Base-by-base conservation (phyloP, 2,797 vertebrate genomes). In the Menidia menidia region DNA sequence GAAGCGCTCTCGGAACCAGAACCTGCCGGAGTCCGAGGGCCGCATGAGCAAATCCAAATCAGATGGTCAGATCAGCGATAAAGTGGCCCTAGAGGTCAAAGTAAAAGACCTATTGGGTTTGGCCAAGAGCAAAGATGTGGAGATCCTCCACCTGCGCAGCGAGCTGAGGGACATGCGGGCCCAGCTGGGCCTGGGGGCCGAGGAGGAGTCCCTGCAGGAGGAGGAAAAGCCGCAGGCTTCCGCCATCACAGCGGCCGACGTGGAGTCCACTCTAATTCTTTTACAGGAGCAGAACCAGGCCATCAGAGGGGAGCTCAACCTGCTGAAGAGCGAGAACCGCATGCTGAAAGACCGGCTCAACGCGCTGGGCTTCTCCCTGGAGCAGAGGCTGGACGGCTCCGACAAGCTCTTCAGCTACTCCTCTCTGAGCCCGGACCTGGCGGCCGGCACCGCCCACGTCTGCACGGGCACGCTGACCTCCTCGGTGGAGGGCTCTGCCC, bases 341-440 rank as follows among this genome's bases (percentile, higher is more conserved):
- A 99, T 99, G 97, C 85, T 99, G 15, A 99, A 99, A 83, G 97
- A 98, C 81, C 94, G 97, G 2, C 89, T 99, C 39, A 98, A 99
- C 11, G 98, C 97, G 0, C 77, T 99, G 78, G 97, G 98, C 55
- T 99, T 99, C 92, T 99, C 97, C 52, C 86, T 98, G 76, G 97
- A 98, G 74, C 97, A 99, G 86, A 93, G 97, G 79, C 79, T 97
- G 68, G 97, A 98, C 48, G 93, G 90, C 19, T 92, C 96, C 0
- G 97, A 98, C 66, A 98, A 97, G 72, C 89, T 96, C 2, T 97
- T 97, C 62, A 89, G 88, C 75, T 97, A 96, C 59, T 89, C 95
- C 66, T 96, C 96, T 53, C 84, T 95, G 82, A 97, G 96, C 81
- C 96, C 96, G 0, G 97, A 97, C 82, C 92, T 95, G 41, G 89